Evolutionary conservation across 1,140 invertebrate species (phyloP).

Genomic region (Anthonomus grandis): DNA sequence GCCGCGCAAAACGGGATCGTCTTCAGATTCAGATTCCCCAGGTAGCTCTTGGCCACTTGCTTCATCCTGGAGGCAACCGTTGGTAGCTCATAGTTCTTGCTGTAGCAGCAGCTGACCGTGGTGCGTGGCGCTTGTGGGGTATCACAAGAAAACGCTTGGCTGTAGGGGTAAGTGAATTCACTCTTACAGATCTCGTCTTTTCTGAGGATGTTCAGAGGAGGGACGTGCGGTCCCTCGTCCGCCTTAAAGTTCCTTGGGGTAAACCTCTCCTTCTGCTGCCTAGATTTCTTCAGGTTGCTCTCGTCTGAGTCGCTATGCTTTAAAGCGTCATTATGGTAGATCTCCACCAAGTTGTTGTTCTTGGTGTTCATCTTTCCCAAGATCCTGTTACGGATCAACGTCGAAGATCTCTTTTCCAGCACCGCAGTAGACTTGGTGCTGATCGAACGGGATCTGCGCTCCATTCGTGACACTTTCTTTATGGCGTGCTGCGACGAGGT

Average conservation of each 20-base stretch:
- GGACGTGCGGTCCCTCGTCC: slow-evolving; percentile 9
- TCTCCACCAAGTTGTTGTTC: slow-evolving; percentile 48
- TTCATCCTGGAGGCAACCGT: slow-evolving; percentile 55
- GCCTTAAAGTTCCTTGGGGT: background rate
- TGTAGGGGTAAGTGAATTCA: background rate
- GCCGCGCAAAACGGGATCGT: slow-evolving; percentile 57
- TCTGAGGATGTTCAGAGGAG: slow-evolving; percentile 9
- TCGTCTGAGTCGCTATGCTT: slow-evolving; percentile 46
- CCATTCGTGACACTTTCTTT: slow-evolving; percentile 7
- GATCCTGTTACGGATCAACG: slow-evolving; percentile 9
- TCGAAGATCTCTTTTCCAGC: slow-evolving; percentile 14
- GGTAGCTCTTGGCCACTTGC: slow-evolving; percentile 50
- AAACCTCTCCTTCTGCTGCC: slow-evolving; percentile 11
- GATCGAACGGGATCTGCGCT: slow-evolving; percentile 16
- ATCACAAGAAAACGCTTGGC: slow-evolving; percentile 13
- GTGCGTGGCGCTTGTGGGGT: slow-evolving; percentile 27
- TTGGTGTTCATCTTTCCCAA: slow-evolving; percentile 6
- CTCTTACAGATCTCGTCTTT: background rate
- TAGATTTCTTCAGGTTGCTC: slow-evolving; percentile 21
- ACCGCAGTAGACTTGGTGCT: background rate
- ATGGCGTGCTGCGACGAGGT: slow-evolving; percentile 14
- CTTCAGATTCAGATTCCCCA: slow-evolving; percentile 50
- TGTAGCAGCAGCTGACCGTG: slow-evolving; percentile 24
- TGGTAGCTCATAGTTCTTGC: slow-evolving; percentile 51
- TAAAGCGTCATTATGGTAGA: slow-evolving; percentile 50